Conservation (phyloP, 2,888 invertebrate species). For the Agrenia bidenticulata region DNA sequence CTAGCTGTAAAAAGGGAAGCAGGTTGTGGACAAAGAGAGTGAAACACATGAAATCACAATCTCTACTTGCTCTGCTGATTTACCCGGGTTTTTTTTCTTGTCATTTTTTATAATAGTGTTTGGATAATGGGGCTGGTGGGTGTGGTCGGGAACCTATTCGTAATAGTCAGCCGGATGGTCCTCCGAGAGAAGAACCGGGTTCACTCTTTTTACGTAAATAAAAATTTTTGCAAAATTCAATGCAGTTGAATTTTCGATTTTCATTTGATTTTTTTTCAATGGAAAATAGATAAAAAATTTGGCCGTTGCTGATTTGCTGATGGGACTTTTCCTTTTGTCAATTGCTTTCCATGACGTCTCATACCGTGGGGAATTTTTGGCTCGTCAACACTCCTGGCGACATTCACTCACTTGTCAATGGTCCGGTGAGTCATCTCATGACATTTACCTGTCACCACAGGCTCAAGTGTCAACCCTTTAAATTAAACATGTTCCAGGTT, state of each 20-base stretch:
- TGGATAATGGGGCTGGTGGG: slow-evolving; percentile 66
- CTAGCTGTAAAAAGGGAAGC: no score
- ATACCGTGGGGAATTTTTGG: slow-evolving; percentile 62
- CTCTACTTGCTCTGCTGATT: neutral
- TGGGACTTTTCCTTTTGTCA: slow-evolving; percentile 65
- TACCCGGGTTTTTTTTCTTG: neutral
- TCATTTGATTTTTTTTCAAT: no score
- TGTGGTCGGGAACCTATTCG: slow-evolving; percentile 63
- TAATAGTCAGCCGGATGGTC: slow-evolving; percentile 62
- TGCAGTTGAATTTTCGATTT: no score
- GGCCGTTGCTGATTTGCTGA: slow-evolving; percentile 65
- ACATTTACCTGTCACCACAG: neutral
- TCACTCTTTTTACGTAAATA: slow-evolving; percentile 65
- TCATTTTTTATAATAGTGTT: slow-evolving; percentile 57
- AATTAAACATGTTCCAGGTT: slow-evolving; percentile 57
- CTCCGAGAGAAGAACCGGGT: slow-evolving; percentile 62
- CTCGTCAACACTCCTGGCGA: slow-evolving; percentile 63
- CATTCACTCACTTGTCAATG: slow-evolving; percentile 62
- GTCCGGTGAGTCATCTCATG: slow-evolving; percentile 58
- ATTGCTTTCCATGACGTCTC: slow-evolving; percentile 63
- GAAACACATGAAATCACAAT: neutral
- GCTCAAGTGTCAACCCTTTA: neutral
- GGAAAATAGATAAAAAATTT: slow-evolving; percentile 66
- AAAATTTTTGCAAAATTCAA: no score
- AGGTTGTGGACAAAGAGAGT: no score